Evolutionary conservation across 2,797 vertebrate species (phyloP), one percentile per base, ranked within the genome.

Genomic region (Hylomyscus alleni): DNA sequence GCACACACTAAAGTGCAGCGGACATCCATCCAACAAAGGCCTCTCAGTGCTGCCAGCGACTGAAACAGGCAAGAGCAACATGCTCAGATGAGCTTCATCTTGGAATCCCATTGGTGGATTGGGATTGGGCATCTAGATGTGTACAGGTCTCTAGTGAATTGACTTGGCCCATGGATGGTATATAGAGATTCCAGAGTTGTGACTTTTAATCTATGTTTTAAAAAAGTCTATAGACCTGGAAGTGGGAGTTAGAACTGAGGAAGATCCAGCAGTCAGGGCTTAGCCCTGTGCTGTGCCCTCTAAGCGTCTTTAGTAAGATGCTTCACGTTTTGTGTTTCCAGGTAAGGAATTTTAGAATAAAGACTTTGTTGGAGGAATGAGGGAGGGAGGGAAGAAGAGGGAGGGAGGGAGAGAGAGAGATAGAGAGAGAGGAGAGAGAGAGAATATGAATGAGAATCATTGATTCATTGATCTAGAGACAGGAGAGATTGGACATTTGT

Each of bases 381-480:
- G 37, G 11, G 9, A 40, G 19, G 10, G 10, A 65, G 11, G 13
- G 3, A 10, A 3, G 5, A 6, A 29, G 73, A 3, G 44, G 47
- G 13, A 29, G 20, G 22, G 34, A 69, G 34, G 8, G 69, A 44
- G 37, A 75, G 73, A 3, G 40, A 29, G 13, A 31, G 75, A 9
- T 6, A 19, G 47, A 50, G 11, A 47, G 40, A 15, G 40, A 47
- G 69, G 17, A 11, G 69, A 37, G 72, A 24, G 37, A 47, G 40
- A 15, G 40, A 76, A 44, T 37, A 40, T 60, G 67, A 73, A 52
- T 65, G 58, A 78, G 47, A 52, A 81, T 31, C 24, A 54, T 9
- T 37, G 56, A 85, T 52, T 75, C 87, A 75, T 9, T 94, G 85
- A 80, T 65, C 52, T 65, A 67, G 65, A 90, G 19, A 91, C 60